phyloP scores from a whole-genome alignment of 2,113 vertebrate species.

The Pteronura brasiliensis region DNA sequence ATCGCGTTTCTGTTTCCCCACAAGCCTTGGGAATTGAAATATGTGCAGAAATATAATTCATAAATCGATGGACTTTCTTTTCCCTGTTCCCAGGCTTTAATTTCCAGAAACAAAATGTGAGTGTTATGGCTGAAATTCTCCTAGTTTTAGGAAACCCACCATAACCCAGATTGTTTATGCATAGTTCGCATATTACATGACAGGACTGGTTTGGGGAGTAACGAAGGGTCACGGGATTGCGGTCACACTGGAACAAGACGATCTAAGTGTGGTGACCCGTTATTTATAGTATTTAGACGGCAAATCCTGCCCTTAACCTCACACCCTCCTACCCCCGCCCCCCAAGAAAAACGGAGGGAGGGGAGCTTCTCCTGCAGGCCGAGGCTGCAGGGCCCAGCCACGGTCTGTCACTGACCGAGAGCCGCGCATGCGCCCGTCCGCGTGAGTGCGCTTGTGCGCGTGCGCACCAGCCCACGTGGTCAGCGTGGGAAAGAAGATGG shows the following conservation, averaged over 20 bases:
- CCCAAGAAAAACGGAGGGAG: neutral
- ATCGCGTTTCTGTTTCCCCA: neutral
- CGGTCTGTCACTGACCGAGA: neutral
- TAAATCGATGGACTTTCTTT: slow-evolving; percentile 38
- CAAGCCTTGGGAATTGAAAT: slow-evolving; percentile 24
- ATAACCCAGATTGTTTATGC: slow-evolving; percentile 59
- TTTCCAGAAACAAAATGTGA: slow-evolving; percentile 71
- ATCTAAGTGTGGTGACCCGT: neutral
- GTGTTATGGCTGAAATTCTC: slow-evolving; percentile 65
- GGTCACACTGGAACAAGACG: slow-evolving; percentile 3
- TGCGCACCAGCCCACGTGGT: fast-evolving
- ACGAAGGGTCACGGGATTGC: slow-evolving; percentile 30
- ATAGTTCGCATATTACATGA: slow-evolving; percentile 60
- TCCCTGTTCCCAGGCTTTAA: slow-evolving; percentile 57
- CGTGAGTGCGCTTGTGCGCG: fast-evolving
- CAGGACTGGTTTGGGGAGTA: slow-evolving; percentile 7
- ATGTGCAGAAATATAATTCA: slow-evolving; percentile 36
- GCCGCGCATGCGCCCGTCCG: neutral
- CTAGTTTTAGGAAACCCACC: slow-evolving; percentile 63
- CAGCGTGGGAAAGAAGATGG: neutral
- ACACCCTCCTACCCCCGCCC: neutral
- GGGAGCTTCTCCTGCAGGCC: neutral
- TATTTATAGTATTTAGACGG: neutral
- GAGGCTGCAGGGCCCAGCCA: neutral
- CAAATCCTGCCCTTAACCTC: neutral